A percentile compares a stretch with the other conserved stretches of the same genome.
Evolutionary conservation across 2,888 invertebrate genomes (phyloP).

Genomic region (Acronicta leporina): DNA sequence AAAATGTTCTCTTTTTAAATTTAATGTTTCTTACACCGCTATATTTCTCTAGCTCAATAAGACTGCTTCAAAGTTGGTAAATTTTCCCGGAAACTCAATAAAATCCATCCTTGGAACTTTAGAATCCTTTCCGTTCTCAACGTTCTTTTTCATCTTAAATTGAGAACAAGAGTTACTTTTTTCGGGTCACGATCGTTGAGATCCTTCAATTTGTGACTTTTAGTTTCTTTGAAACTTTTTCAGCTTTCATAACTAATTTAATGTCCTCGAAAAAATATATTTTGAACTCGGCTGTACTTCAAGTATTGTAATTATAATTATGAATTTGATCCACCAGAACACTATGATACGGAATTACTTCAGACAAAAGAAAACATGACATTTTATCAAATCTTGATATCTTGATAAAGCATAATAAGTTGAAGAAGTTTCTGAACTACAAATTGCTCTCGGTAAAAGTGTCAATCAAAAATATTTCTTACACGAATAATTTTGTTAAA

Average conservation of each 20-base stretch:
- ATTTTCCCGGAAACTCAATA: constrained; percentile 43
- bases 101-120: constrained; percentile 32
- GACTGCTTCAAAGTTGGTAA: constrained; percentile 23
- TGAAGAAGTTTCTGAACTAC: constrained; percentile 12
- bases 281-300: background rate
- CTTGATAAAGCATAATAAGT: background rate
- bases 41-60: constrained; percentile 11
- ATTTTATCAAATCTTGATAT: background rate
- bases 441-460: constrained; percentile 13
- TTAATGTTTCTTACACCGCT: background rate
- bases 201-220: constrained; percentile 39
- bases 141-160: constrained; percentile 37
- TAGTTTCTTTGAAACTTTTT: constrained; percentile 26
- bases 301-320: background rate
- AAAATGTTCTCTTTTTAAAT: background rate
- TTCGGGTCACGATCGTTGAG: constrained; percentile 20
- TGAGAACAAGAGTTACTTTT: constrained; percentile 32
- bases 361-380: background rate
- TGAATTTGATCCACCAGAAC: background rate
- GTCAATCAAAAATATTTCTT: constrained; percentile 12
- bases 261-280: constrained; percentile 8
- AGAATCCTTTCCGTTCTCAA: constrained; percentile 30
- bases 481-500: constrained; percentile 5
- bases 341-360: background rate
- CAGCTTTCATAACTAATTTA: constrained; percentile 5